phyloP scores from a whole-genome alignment of 2,888 invertebrate species.

The Gymnosoma rotundatum region DNA sequence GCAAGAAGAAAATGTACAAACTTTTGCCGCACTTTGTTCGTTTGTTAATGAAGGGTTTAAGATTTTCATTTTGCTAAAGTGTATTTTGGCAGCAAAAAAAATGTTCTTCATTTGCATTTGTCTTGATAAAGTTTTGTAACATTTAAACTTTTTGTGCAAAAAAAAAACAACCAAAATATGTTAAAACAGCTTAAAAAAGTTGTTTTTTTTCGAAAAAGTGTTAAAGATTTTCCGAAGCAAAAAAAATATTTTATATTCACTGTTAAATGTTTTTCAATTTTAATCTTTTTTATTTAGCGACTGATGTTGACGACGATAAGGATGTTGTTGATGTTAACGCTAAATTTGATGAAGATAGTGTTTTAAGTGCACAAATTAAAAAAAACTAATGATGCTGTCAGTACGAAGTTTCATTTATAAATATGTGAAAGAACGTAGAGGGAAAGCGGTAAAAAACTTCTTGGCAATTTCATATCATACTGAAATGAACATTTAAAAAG shows the following conservation, averaged over 20 bases:
- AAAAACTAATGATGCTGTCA: conserved; percentile 65
- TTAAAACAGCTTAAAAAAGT: conserved; percentile 33
- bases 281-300: neutral
- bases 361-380: conserved; percentile 54
- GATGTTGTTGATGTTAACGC: conserved; percentile 41
- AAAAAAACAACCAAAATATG: conserved; percentile 8
- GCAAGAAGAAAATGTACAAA: neutral
- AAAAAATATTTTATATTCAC: conserved; percentile 28
- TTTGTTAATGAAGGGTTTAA: conserved; percentile 47
- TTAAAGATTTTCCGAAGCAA: conserved; percentile 18
- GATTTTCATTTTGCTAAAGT: conserved; percentile 20
- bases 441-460: conserved; percentile 12
- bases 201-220: neutral
- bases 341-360: conserved; percentile 57
- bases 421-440: neutral
- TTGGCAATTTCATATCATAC: conserved; percentile 21
- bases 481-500: conserved; percentile 17
- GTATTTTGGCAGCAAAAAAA: neutral
- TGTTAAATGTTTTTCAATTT: conserved; percentile 16
- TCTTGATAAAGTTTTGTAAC: conserved; percentile 49
- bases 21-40: conserved; percentile 31
- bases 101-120: conserved; percentile 59
- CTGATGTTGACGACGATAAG: conserved; percentile 10
- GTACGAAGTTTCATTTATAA: conserved; percentile 16
- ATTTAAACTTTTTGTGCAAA: conserved; percentile 32